phyloP scores from a whole-genome alignment of 2,888 invertebrate genomes.

The Trichacis sp. region DNA sequence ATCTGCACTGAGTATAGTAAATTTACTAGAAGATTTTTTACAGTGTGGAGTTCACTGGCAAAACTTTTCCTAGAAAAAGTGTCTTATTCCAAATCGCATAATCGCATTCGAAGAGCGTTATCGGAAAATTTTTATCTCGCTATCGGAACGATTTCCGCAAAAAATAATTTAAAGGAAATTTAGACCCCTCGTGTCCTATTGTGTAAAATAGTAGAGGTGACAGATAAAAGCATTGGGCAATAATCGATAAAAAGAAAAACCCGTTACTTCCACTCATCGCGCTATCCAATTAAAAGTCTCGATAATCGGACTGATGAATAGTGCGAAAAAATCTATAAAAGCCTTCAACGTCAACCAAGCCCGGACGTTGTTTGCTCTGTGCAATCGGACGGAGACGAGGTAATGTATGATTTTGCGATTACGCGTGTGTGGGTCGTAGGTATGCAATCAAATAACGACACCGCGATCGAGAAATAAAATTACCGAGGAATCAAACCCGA shows the following conservation, averaged over 20 bases:
- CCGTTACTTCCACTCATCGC: constrained; percentile 49
- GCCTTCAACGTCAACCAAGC: constrained; percentile 36
- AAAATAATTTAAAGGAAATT: too few species aligned
- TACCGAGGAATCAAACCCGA: too few species aligned
- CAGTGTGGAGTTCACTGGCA: too few species aligned
- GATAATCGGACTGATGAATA: constrained; percentile 53
- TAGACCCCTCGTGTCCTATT: not conserved
- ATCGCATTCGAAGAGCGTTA: too few species aligned
- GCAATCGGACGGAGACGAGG: not conserved
- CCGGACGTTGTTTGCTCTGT: constrained; percentile 25
- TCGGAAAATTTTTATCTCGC: too few species aligned
- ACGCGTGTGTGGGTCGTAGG: not conserved
- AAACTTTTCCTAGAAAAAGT: too few species aligned
- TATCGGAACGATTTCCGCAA: too few species aligned
- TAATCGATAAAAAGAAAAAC: constrained; percentile 43
- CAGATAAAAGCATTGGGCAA: constrained; percentile 11
- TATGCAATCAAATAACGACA: not conserved
- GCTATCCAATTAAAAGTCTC: constrained; percentile 54
- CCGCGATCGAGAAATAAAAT: not conserved
- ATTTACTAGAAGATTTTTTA: too few species aligned
- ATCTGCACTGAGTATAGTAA: too few species aligned
- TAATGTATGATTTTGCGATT: not conserved
- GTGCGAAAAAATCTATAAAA: constrained; percentile 50
- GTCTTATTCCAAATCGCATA: too few species aligned
- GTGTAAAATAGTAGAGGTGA: constrained; percentile 13